phyloP scores from a whole-genome alignment of 2,797 vertebrate genomes.

The Sebastes miniatus region DNA sequence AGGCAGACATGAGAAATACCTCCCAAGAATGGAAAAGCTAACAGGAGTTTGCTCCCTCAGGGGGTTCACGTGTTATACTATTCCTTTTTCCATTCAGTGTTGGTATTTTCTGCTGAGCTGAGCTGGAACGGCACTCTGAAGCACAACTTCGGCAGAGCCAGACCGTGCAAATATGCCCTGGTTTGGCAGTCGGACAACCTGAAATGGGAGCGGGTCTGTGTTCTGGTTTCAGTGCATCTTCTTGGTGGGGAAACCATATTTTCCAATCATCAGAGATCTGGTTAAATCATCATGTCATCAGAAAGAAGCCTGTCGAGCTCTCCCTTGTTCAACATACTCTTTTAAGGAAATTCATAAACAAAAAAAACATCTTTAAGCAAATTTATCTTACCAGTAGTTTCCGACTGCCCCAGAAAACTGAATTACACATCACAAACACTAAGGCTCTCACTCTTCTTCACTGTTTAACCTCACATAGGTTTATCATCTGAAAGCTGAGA shows the following conservation, averaged over 20 bases:
- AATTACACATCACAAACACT: neutral
- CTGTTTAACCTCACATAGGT: neutral
- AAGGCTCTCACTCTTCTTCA: neutral
- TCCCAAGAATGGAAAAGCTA: slow-evolving; percentile 71
- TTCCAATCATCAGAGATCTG: slow-evolving; percentile 70
- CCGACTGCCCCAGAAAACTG: neutral
- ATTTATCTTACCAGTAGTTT: neutral
- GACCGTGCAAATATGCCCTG: slow-evolving; percentile 74
- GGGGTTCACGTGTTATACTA: slow-evolving; percentile 47
- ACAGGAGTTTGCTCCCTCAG: slow-evolving; percentile 33
- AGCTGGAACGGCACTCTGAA: slow-evolving; percentile 69
- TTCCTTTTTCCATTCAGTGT: slow-evolving; percentile 71
- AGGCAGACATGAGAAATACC: slow-evolving; percentile 47
- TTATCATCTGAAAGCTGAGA: neutral
- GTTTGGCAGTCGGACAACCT: slow-evolving; percentile 73
- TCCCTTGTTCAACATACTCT: slow-evolving; percentile 18
- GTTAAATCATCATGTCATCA: slow-evolving; percentile 53
- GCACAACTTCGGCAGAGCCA: slow-evolving; percentile 64
- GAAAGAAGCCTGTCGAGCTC: neutral
- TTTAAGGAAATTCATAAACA: slow-evolving; percentile 20
- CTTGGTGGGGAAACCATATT: slow-evolving; percentile 53
- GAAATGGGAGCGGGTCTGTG: slow-evolving; percentile 65
- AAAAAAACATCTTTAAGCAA: neutral
- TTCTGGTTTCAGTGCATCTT: slow-evolving; percentile 69
- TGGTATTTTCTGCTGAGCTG: slow-evolving; percentile 80